Evolutionary conservation across 35 echinoderm and acorn worm genomes (phyloP).

Genomic region (Amphiura filiformis): DNA sequence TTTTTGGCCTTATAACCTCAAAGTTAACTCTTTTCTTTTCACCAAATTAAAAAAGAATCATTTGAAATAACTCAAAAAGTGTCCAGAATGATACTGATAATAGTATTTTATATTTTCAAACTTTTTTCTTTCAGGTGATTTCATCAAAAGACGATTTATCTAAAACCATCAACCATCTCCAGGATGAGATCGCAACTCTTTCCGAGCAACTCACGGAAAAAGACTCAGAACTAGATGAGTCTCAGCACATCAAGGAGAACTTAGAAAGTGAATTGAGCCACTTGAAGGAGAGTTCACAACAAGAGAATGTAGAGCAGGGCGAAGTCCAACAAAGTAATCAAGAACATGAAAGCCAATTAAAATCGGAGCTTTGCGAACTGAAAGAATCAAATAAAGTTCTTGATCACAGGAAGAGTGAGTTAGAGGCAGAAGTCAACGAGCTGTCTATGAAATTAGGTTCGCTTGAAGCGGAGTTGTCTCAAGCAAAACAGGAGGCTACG

Average conservation of each 20-base stretch:
- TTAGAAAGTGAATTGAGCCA: conserved; percentile 15
- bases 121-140: no score
- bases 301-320: not conserved
- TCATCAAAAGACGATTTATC: conserved; percentile 25
- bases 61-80: no score
- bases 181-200: not conserved
- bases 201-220: not conserved
- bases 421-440: not conserved
- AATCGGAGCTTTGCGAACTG: not conserved
- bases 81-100: no score
- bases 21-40: no score
- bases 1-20: no score
- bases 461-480: not conserved
- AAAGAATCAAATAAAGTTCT: not conserved
- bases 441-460: not conserved
- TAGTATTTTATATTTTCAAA: no score
- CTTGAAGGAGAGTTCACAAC: conserved; percentile 14
- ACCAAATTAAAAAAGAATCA: no score
- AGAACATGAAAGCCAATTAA: not conserved
- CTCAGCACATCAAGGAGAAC: not conserved
- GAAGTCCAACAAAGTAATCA: not conserved
- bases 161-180: not conserved
- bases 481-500: not conserved
- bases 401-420: not conserved
- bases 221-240: not conserved